Conservation (phyloP, 2,888 invertebrate genomes). For the Hydrotaea cyrtoneurina region DNA sequence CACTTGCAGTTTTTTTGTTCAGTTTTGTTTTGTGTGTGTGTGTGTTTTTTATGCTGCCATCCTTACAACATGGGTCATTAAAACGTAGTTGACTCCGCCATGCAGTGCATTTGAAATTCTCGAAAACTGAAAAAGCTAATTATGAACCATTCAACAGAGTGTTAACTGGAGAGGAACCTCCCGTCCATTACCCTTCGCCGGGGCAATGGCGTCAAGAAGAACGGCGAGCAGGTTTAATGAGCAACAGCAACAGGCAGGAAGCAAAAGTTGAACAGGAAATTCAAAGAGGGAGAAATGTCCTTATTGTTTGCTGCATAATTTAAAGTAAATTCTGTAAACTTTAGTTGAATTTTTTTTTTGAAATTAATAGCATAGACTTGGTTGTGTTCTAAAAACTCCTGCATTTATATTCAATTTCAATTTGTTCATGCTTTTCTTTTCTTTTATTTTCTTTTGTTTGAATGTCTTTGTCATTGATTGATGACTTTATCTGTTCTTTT, state of each 20-base stretch:
- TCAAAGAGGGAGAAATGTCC: not conserved
- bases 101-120: conserved; percentile 18
- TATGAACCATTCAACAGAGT: not conserved
- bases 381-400: not conserved
- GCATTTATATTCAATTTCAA: not conserved
- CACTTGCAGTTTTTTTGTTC: no score
- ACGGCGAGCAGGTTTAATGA: conserved; percentile 1
- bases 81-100: conserved; percentile 48
- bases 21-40: not conserved
- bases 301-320: no score
- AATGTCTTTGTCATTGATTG: conserved; percentile 56
- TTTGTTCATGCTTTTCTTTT: no score
- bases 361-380: no score
- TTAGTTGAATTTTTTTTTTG: no score
- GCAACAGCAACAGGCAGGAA: not conserved
- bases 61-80: conserved; percentile 59
- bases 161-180: conserved; percentile 18
- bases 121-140: conserved; percentile 1
- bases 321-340: no score
- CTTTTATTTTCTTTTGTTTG: not conserved
- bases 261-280: not conserved
- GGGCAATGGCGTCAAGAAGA: not conserved
- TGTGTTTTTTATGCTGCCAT: conserved; percentile 14
- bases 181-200: not conserved
- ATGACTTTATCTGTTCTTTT: conserved; percentile 59